phyloP scores from a whole-genome alignment of 2,888 invertebrate species.

The Tetranychus truncatus region DNA sequence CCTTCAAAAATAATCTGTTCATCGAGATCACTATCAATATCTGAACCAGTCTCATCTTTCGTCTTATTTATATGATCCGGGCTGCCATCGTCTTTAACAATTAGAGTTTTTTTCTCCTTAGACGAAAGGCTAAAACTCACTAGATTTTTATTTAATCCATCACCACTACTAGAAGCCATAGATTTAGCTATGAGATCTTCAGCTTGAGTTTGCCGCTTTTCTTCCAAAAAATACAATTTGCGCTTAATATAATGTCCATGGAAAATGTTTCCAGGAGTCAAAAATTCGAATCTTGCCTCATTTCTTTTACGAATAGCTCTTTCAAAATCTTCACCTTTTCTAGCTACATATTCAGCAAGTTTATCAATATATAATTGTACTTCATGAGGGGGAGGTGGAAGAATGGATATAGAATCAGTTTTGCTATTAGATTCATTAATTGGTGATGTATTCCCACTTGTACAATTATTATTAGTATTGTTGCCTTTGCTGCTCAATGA shows the following conservation, averaged over 20 bases:
- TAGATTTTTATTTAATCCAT: slow-evolving; percentile 37
- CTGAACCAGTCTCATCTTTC: slow-evolving; percentile 10
- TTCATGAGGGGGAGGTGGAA: slow-evolving; percentile 43
- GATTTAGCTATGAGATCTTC: slow-evolving; percentile 34
- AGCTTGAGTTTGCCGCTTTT: slow-evolving; percentile 30
- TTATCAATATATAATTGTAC: slow-evolving; percentile 75
- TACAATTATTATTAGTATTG: not conserved
- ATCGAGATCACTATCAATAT: slow-evolving; percentile 21
- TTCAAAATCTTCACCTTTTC: slow-evolving; percentile 85
- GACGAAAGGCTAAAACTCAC: slow-evolving; percentile 15
- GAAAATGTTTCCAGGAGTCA: slow-evolving; percentile 54
- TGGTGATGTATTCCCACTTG: not conserved
- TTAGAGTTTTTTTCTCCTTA: slow-evolving; percentile 12
- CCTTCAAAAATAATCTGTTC: slow-evolving; percentile 31
- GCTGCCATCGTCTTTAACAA: not conserved
- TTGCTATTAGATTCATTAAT: not conserved
- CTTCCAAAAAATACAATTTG: slow-evolving; percentile 17
- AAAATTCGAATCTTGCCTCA: slow-evolving; percentile 69
- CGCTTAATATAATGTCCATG: slow-evolving; percentile 52
- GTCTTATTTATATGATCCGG: not conserved
- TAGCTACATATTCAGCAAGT: slow-evolving; percentile 87
- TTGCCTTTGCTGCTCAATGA: not conserved
- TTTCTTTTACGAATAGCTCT: slow-evolving; percentile 50
- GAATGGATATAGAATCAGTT: not conserved
- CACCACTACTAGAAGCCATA: not conserved